A percentile compares a stretch with the other conserved stretches of the same genome.
phyloP scores from a whole-genome alignment of 2,113 vertebrate genomes.

The Dasypus novemcinctus region DNA sequence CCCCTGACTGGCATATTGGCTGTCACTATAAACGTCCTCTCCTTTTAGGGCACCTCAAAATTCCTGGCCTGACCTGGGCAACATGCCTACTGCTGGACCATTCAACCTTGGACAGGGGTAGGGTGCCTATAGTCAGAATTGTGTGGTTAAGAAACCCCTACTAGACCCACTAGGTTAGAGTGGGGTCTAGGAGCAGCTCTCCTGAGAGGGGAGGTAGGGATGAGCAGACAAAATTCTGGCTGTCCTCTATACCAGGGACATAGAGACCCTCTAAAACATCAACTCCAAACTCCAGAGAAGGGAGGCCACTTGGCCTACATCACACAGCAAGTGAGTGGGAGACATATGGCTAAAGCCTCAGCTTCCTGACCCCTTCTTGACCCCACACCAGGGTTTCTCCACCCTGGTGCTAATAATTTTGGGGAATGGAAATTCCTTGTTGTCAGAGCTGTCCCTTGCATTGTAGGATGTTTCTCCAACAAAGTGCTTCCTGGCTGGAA shows the following conservation, averaged over 20 bases:
- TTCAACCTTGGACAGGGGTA: not conserved
- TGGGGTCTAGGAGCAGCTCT: not conserved
- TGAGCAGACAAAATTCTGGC: not conserved
- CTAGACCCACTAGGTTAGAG: too few relatives aligned
- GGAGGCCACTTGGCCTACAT: not conserved
- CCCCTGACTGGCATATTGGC: too few relatives aligned
- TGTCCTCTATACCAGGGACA: not conserved
- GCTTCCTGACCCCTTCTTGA: not conserved
- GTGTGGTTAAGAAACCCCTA: not conserved
- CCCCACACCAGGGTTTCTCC: not conserved
- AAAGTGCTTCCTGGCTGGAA: not conserved
- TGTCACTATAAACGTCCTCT: too few relatives aligned
- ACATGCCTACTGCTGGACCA: too few relatives aligned
- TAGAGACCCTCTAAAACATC: not conserved
- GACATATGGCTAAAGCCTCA: not conserved
- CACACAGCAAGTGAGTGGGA: not conserved
- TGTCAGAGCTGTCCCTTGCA: accelerated
- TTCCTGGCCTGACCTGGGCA: not conserved
- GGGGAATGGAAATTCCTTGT: not conserved
- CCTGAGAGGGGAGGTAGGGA: not conserved
- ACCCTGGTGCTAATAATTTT: accelerated
- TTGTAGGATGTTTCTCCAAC: not conserved
- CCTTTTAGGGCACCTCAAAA: too few relatives aligned
- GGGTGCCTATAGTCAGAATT: not conserved
- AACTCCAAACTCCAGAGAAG: not conserved